Evolutionary conservation across 2,113 vertebrate genomes (phyloP), one percentile per base, ranked within the genome.

Genomic region (Naja naja): DNA sequence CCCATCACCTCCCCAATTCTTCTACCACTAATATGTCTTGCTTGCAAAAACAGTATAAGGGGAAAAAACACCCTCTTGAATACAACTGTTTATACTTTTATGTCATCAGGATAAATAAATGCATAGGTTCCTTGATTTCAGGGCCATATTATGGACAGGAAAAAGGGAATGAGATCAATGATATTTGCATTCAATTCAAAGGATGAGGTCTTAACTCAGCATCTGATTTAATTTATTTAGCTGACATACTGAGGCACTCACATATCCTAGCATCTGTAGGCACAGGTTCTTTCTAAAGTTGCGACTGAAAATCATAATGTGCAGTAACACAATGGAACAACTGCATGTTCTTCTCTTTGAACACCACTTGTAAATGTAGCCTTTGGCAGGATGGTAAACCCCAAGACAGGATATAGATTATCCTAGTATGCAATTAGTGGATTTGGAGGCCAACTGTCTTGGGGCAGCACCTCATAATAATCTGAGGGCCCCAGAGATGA

Each of bases 261-360:
- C 39, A 86, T 12, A 85, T 86, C 60, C 86, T 92, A 94, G 86
- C 87, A 89, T 95, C 90, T 56, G 85, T 91, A 87, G 43, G 93
- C 94, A 96, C 91, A 81, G 69, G 52, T 81, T 64, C 93, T 94
- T 93, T 12, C 55, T 0, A 30, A 95, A 74, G 94, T 94, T 95
- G 94, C 87, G 89, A 93, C 92, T 94, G 55, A 92, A 93, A 12
- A 53, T 20, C 92, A 88, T 86, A 95, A 90, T 16, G 81, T 2
- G 86, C 1, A 53, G 91, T 53, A 91, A 58, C 92, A 20, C 64
- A 94, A 89, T 56, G 87, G 91, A 89, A 91, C 55, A 91, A 95
- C 0, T 90, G 89, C 74, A 39, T 85, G 89, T 96, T 93, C 94
- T 91, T 64, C 92, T 93, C 95, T 94, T 95, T 94, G 60, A 95